Base-by-base conservation (phyloP, 53 echinoderm and acorn worm genomes). In the Hippasteria phrygiana region DNA sequence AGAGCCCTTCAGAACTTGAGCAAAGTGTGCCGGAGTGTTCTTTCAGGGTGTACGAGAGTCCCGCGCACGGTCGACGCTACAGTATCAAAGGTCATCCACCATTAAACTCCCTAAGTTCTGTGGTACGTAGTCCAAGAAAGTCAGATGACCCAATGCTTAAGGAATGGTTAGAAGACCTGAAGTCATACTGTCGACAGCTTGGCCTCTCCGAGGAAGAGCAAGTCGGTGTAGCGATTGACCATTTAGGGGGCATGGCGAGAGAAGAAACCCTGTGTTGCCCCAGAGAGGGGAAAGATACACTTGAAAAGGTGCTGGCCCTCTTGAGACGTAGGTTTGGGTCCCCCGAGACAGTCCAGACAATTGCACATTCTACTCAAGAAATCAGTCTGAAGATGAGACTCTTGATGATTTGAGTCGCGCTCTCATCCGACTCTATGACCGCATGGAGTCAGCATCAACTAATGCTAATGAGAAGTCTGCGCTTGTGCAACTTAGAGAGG, bases 401-500 rank as follows among this genome's bases (percentile, higher is more conserved):
- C 37, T 88, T 28, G 88, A 56, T 24, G 88, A 88, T 5, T 88
- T 55, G 11, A 88, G 88, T 27, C 47, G 75, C 31, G 74, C 56
- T 28, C 33, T 88, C 26, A 50, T 75, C 18, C 22, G 88, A 35
- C 69, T 88, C 0, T 75, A 88, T 43, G 88, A 88, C 22, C 75
- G 41, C 16, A 88, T 88, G 63, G 88, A 88, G 32, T 75, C 75
- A 1, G 71, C 74, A 0, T 71, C 72, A 0, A 55, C 54, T 1
- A 40, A 71, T 11, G 22, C 18, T 26, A 22, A 12, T 14, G 72
- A 87, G 16, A 48, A 34, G 40, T 5, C 27, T 1, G 88, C 62
- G 2, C 63, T 88, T 0, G 42, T 37, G 0, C 73, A 55, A n/a
- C 48, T 86, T 14, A 86, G 37, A 18, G 39, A 54, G 17, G 31